Conservation (phyloP, 1,140 invertebrate species). For the Atopsyche davidsoni region DNA sequence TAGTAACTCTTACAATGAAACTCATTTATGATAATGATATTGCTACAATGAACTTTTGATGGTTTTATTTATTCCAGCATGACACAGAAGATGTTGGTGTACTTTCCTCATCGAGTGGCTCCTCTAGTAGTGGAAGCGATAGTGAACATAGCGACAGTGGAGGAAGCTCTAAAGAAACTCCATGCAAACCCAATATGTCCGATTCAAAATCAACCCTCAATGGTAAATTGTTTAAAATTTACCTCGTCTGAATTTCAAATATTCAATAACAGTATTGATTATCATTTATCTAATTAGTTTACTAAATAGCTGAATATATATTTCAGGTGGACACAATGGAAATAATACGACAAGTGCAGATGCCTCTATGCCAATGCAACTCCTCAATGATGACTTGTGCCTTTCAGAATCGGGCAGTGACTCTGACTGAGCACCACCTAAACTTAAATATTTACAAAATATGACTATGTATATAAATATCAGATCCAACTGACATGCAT, state of each 20-base stretch:
- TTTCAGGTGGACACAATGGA: slow-evolving; percentile 19
- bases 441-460: slow-evolving; percentile 17
- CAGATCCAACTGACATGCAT: slow-evolving; percentile 13
- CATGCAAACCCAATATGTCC: not conserved
- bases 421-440: slow-evolving; percentile 40
- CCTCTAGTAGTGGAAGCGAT: slow-evolving; percentile 38
- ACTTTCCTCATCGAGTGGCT: slow-evolving; percentile 45
- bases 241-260: not conserved
- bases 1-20: not conserved
- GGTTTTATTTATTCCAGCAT: slow-evolving; percentile 11
- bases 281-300: no score
- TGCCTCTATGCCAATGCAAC: slow-evolving; percentile 49
- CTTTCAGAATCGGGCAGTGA: slow-evolving; percentile 60
- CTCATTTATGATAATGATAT: not conserved
- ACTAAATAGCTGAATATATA: no score
- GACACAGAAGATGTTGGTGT: slow-evolving; percentile 25
- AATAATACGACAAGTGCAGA: slow-evolving; percentile 22
- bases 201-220: slow-evolving; percentile 9
- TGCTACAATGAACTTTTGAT: no score
- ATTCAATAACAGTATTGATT: no score
- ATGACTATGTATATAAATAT: slow-evolving; percentile 23
- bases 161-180: slow-evolving; percentile 19
- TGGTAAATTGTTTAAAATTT: slow-evolving; percentile 6
- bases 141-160: slow-evolving; percentile 43
- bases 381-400: slow-evolving; percentile 68